Base-by-base conservation (phyloP, 2,888 invertebrate genomes). In the Heliothis peltigera region DNA sequence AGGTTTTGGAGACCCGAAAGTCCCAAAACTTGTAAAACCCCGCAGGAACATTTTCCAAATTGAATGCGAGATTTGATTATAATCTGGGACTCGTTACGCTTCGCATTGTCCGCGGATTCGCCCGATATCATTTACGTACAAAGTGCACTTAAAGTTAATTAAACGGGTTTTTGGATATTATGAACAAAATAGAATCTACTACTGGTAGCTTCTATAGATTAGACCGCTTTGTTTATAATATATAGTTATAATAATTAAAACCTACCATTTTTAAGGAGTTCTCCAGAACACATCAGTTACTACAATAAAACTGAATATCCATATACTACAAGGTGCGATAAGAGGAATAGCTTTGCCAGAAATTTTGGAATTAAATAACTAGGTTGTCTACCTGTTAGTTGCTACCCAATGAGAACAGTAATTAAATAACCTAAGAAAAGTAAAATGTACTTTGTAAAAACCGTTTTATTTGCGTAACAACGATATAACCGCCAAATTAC, bases 31-130 rank as follows among this genome's bases (percentile, higher is more conserved):
- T 70, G 17, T 49, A 53, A 47, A 47, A 57, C 53, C 61, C 62
- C 62, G 25, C 57, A 52, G 28, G 48, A 70, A 64, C 54, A 70
- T 80, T 75, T 64, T 63, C 68, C 43, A 72, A 71, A 77, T 77
- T 75, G 70, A 70, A 77, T 69, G 70, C 56, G 63, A 72, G 69
- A 77, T 77, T 46, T 65, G 74, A 77, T 79, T 67, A 70, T 65
- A 77, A 74, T 74, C 68, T 67, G 35, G 54, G 35, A 59, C 43
- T 71, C 49, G 47, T 69, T 64, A 51, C 39, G 39, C 2, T 48
- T 35, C 19, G 18, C 15, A 60, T 69, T 70, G 64, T 69, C 53
- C 44, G 21, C 48, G 49, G 52, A 48, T 64, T 70, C 60, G 57
- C 53, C 22, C n/a, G 47, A 15, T 32, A 56, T 51, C 8, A 7